Conservation (phyloP, 2,888 invertebrate genomes). For the Sarcophaga carnaria region DNA sequence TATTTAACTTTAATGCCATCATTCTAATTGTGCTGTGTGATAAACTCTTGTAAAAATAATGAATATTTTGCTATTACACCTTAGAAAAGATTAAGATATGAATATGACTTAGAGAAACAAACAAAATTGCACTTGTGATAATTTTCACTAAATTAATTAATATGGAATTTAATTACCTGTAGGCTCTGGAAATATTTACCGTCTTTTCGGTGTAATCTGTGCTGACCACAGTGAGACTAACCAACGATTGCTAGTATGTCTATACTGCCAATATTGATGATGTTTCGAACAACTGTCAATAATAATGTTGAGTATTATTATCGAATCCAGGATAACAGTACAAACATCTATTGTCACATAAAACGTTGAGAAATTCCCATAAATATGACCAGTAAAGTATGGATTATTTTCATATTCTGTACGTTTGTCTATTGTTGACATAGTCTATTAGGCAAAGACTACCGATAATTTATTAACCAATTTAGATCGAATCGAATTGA, state of each 20-base stretch:
- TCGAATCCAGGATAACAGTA: slow-evolving; percentile 86
- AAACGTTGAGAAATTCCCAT: slow-evolving; percentile 92
- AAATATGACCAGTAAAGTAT: slow-evolving; percentile 83
- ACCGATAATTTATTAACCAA: background rate
- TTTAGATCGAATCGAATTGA: background rate
- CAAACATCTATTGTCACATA: slow-evolving; percentile 91
- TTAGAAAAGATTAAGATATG: too few species aligned
- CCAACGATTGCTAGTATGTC: slow-evolving; percentile 93
- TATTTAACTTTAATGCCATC: too few species aligned
- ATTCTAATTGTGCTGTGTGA: too few species aligned
- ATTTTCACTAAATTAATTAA: too few species aligned
- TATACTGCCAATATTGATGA: slow-evolving; percentile 91
- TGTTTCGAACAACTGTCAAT: slow-evolving; percentile 92
- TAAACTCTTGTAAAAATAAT: too few species aligned
- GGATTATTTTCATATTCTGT: slow-evolving; percentile 85
- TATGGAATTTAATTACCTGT: slow-evolving; percentile 73
- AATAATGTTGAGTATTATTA: slow-evolving; percentile 89
- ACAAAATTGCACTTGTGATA: too few species aligned
- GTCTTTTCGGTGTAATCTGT: slow-evolving; percentile 89
- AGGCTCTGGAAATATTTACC: slow-evolving; percentile 80
- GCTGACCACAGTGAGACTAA: slow-evolving; percentile 92
- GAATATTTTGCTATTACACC: too few species aligned
- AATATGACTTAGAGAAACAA: too few species aligned
- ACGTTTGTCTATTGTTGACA: slow-evolving; percentile 86
- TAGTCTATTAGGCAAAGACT: slow-evolving; percentile 75